These are phyloP conservation scores for Notarius quadriscutis DNA, from an alignment of 2,113 vertebrate genomes.

Conservation along the genomic window DNA sequence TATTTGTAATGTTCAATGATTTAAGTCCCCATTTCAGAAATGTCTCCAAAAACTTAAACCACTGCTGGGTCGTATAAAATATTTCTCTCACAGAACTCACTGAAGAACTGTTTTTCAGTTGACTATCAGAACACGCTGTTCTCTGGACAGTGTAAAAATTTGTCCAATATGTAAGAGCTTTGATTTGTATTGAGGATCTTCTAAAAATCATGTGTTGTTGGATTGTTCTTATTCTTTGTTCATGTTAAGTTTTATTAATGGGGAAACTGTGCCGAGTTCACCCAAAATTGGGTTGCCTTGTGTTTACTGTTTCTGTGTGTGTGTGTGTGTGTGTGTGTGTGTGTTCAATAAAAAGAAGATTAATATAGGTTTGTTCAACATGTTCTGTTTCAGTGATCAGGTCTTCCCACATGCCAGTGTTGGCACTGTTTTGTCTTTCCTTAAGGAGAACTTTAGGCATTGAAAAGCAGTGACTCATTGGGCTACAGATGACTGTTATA, in stretches of 20 bases:
- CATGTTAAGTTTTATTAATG: not conserved
- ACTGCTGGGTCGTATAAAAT: not conserved
- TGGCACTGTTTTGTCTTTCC: constrained; percentile 11
- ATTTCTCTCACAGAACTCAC: not conserved
- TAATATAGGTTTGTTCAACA: not conserved
- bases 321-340: too few relatives aligned
- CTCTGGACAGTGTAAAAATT: not conserved
- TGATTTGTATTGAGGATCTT: not conserved
- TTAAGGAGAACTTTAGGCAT: not conserved
- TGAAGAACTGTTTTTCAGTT: not conserved
- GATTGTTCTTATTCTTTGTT: not conserved
- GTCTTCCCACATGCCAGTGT: not conserved
- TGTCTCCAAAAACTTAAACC: not conserved
- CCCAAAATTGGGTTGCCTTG: not conserved
- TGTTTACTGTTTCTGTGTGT: not conserved
- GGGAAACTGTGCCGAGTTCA: not conserved
- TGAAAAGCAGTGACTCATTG: constrained; percentile 4
- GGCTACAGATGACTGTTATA: constrained; percentile 1
- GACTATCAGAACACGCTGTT: not conserved
- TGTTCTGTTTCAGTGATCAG: not conserved
- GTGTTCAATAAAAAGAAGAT: too few relatives aligned
- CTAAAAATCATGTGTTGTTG: not conserved
- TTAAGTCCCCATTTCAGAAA: not conserved
- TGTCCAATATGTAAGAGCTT: not conserved
- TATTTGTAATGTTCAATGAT: not conserved